phyloP scores from a whole-genome alignment of 53 echinoderm and acorn worm genomes.

The Hippasteria phrygiana region DNA sequence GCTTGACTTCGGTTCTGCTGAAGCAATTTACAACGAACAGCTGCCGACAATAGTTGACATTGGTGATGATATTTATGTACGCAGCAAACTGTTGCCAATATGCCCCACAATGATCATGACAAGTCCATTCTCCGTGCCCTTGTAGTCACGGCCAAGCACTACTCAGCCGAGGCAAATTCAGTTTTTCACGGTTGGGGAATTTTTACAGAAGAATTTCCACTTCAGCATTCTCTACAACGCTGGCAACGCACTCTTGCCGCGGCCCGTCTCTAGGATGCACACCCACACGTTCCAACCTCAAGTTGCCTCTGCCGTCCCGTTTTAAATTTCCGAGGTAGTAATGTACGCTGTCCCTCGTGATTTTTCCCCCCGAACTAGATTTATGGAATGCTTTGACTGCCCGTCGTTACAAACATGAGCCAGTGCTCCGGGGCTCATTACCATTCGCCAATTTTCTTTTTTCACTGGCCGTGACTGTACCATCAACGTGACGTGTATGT shows the following conservation, averaged over 20 bases:
- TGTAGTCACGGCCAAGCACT: neutral
- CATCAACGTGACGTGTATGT: neutral
- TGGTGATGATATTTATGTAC: neutral
- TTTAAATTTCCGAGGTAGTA: slow-evolving; percentile 11
- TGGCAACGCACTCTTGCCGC: neutral
- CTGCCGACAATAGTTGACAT: slow-evolving; percentile 40
- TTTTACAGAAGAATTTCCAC: neutral
- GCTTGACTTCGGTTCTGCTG: neutral
- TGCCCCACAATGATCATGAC: slow-evolving; percentile 16
- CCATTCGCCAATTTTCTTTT: neutral
- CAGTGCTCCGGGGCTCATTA: neutral
- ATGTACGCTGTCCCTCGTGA: neutral
- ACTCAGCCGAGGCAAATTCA: slow-evolving; percentile 1
- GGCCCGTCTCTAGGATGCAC: neutral
- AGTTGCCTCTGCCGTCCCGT: neutral
- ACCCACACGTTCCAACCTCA: neutral
- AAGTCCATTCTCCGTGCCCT: neutral
- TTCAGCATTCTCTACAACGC: neutral
- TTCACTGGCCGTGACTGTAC: neutral
- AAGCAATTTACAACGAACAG: slow-evolving; percentile 36
- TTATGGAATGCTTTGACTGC: neutral
- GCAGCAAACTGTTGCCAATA: neutral
- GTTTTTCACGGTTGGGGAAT: neutral
- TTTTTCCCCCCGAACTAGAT: neutral
- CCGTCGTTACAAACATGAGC: neutral